Conservation (phyloP, 2,113 vertebrate species). For the Cyphomyrus discorhynchus region DNA sequence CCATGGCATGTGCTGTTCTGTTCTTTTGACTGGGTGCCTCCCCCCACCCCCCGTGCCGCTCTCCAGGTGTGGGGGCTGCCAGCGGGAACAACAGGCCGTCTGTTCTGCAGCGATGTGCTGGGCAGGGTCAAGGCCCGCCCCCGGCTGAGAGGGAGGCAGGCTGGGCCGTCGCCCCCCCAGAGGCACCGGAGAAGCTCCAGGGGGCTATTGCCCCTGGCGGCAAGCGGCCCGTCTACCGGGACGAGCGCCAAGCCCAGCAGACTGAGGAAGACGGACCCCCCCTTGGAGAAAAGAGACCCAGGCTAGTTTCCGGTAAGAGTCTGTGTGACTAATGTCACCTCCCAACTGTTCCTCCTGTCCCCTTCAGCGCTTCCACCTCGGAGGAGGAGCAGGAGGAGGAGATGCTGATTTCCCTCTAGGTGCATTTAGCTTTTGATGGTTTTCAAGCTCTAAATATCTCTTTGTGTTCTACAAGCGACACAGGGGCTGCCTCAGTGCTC, state of each 20-base stretch:
- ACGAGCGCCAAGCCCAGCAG: slow-evolving; percentile 51
- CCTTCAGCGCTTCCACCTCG: not conserved
- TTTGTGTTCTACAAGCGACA: not conserved
- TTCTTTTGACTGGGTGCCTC: not conserved
- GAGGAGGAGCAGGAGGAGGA: not conserved
- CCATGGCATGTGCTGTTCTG: not conserved
- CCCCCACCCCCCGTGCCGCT: not conserved
- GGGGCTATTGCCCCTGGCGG: slow-evolving; percentile 54
- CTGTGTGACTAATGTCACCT: not conserved
- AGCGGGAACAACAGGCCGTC: slow-evolving; percentile 31
- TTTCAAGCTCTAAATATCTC: not conserved
- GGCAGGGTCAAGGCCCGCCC: slow-evolving; percentile 11
- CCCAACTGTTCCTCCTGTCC: not conserved
- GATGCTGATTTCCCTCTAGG: not conserved
- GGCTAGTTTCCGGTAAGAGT: slow-evolving; percentile 34
- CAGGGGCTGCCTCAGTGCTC: not conserved
- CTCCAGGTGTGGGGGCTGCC: slow-evolving; percentile 29
- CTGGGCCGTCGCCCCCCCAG: not conserved
- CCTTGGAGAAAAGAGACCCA: slow-evolving; percentile 66
- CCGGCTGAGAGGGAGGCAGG: slow-evolving; percentile 21
- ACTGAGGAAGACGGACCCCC: slow-evolving; percentile 57
- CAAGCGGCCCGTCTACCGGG: slow-evolving; percentile 60
- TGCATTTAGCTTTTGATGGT: not conserved
- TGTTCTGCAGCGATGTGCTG: slow-evolving; percentile 30
- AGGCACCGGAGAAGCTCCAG: slow-evolving; percentile 17